A percentile compares a stretch with the other conserved stretches of the same genome.
Evolutionary conservation across 1,140 invertebrate genomes (phyloP).

Genomic region (Penaeus indicus): DNA sequence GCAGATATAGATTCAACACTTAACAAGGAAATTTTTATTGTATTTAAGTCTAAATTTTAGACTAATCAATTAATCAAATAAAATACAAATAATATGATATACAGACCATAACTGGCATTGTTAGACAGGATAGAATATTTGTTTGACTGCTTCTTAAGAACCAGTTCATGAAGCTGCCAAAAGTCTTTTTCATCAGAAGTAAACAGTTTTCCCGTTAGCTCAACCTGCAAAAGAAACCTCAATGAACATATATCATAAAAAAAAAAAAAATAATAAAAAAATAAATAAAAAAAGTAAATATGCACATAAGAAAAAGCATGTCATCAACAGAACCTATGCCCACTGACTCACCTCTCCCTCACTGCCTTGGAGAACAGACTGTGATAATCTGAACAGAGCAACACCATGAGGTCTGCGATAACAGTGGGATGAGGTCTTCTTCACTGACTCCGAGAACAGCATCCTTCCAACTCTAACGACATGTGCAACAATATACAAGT

Average conservation of each 20-base stretch:
- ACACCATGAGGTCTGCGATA: constrained; percentile 87
- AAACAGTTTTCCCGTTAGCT: constrained; percentile 77
- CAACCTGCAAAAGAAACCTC: constrained; percentile 49
- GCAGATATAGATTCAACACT: too few relatives aligned
- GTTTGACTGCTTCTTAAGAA: constrained; percentile 84
- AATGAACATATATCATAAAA: neutral
- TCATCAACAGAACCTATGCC: neutral
- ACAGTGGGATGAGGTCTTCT: constrained; percentile 77
- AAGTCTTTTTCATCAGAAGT: constrained; percentile 93
- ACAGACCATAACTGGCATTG: constrained; percentile 79
- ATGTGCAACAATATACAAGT: constrained; percentile 88
- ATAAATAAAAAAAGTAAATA: neutral
- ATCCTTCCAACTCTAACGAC: constrained; percentile 90
- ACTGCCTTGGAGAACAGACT: constrained; percentile 69
- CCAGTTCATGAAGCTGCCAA: constrained; percentile 87
- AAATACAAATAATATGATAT: constrained; percentile 27
- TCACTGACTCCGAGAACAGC: constrained; percentile 82
- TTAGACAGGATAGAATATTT: constrained; percentile 86
- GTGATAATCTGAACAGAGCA: constrained; percentile 78
- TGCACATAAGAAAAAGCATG: neutral
- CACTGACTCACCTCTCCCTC: constrained; percentile 59
- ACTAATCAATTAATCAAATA: constrained; percentile 65
- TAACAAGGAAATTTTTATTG: too few relatives aligned
- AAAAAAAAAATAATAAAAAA: neutral
- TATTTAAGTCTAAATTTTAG: too few relatives aligned